Base-by-base conservation (phyloP, 2,888 invertebrate genomes). In the Brenthis ino region DNA sequence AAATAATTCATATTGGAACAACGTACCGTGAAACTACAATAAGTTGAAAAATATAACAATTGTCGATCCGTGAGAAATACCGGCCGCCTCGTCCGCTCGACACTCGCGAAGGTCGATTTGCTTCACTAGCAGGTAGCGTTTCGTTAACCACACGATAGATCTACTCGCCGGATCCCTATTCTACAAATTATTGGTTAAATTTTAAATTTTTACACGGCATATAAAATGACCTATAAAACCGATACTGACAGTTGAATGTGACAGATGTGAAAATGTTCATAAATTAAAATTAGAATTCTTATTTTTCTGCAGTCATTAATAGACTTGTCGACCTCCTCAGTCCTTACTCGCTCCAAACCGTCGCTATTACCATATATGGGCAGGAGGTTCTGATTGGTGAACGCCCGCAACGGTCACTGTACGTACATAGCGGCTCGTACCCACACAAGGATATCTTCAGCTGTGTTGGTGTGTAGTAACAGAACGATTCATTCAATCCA, bases 331-430 rank as follows among this genome's bases (percentile, higher is more conserved):
- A 74, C 74, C 87, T 89, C 88, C 93, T 91, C 92, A 87, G 91
- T 91, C 89, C 93, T 90, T 84, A 87, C 84, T 87, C 87, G 82
- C 79, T 80, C 82, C 82, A 85, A 86, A 93, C 93, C 93, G 94
- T 93, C 94, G 94, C 94, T 94, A 94, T 95, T 95, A 95, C 96
- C 96, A 95, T 96, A 96, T 96, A 96, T 95, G 96, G 96, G 94
- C 95, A 96, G 95, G 95, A 94, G 82, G 79, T 84, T 89, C 86
- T 92, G 93, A 96, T 96, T 96, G 96, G 96, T 91, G 74, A 82
- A 90, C 85, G 78, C 78, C 75, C 78, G 80, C 88, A 89, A 93
- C 94, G 93, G 93, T 93, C 88, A 84, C 87, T 87, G 88, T 89
- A 82, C 79, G 80, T 82, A 89, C 81, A 84, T 74, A 76, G 78